These are phyloP conservation scores for Eremobia ochroleuca DNA, from an alignment of 2,888 invertebrate genomes.

Conservation along the genomic window DNA sequence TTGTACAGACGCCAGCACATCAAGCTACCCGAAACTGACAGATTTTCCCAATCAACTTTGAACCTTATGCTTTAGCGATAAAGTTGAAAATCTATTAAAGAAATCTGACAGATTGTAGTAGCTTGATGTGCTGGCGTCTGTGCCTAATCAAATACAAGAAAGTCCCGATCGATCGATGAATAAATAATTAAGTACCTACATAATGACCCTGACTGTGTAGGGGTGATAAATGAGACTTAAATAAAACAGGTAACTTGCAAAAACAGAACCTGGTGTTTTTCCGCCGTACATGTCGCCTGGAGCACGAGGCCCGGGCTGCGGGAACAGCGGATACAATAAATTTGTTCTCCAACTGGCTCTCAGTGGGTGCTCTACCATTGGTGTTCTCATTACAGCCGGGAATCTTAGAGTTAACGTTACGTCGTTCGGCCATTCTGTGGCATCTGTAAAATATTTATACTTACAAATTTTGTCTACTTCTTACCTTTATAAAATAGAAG, in stretches of 20 bases:
- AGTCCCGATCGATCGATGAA: conserved; percentile 13
- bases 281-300: conserved; percentile 86
- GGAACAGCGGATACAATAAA: conserved; percentile 92
- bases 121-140: too few species aligned
- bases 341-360: conserved; percentile 93
- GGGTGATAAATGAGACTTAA: background rate
- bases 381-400: conserved; percentile 92
- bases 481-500: background rate
- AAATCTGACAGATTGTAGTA: too few species aligned
- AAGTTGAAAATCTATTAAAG: too few species aligned
- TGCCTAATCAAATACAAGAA: conserved; percentile 6
- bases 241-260: background rate
- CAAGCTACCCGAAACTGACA: too few species aligned
- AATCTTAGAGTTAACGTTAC: conserved; percentile 91
- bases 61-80: too few species aligned
- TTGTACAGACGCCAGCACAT: too few species aligned
- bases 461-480: conserved; percentile 9
- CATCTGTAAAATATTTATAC: conserved; percentile 74
- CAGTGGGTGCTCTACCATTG: conserved; percentile 84
- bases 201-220: background rate
- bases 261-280: conserved; percentile 90
- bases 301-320: conserved; percentile 93
- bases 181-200: conserved; percentile 7
- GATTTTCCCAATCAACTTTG: too few species aligned
- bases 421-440: conserved; percentile 87